These are phyloP conservation scores for Enteromius trimaculatus DNA, from an alignment of 2,797 vertebrate genomes.

Conservation along the genomic window DNA sequence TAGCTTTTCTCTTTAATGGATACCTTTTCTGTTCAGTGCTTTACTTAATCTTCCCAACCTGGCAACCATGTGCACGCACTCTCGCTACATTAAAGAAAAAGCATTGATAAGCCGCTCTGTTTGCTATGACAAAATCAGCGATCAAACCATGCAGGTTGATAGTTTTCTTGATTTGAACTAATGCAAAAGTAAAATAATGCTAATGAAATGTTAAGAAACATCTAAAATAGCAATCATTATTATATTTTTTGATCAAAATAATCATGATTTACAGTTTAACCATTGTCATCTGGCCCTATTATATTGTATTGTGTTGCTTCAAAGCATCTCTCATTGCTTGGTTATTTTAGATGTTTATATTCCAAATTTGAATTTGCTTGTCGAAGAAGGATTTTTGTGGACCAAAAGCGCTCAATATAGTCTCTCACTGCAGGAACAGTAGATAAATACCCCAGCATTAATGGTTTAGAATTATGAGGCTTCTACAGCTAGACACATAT, in stretches of 20 bases:
- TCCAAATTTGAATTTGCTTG: neutral
- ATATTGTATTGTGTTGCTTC: too few relatives aligned
- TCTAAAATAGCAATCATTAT: neutral
- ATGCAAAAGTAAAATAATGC: neutral
- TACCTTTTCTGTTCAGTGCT: neutral
- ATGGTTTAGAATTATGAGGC: slow-evolving; percentile 8
- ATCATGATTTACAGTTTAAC: neutral
- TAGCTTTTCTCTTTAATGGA: neutral
- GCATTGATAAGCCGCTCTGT: neutral
- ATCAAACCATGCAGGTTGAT: neutral
- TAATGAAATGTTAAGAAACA: neutral
- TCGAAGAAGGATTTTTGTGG: neutral
- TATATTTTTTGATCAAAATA: neutral
- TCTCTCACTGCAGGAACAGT: neutral
- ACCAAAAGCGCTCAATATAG: neutral
- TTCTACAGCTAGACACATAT: slow-evolving; percentile 54
- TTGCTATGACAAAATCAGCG: neutral
- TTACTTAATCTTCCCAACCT: neutral
- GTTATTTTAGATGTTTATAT: neutral
- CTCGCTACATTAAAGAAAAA: neutral
- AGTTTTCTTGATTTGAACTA: neutral
- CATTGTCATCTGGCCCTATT: neutral
- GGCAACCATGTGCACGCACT: neutral
- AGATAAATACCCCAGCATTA: slow-evolving; percentile 13
- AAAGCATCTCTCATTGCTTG: too few relatives aligned